Evolutionary conservation across 2,888 invertebrate species (phyloP).

Genomic region (Nebria brevicollis): DNA sequence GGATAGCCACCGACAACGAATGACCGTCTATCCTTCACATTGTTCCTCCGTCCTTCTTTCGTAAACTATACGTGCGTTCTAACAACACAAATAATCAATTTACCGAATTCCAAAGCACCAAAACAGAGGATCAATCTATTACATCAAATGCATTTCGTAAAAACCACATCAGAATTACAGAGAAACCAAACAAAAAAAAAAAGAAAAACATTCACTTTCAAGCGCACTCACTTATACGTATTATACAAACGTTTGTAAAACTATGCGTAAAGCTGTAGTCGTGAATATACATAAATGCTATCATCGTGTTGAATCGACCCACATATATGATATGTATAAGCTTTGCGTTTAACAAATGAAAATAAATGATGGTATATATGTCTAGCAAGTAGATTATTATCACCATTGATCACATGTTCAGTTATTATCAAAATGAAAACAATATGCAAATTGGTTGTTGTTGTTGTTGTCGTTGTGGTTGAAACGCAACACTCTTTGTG

Average conservation of each 20-base stretch:
- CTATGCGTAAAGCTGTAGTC: too few relatives aligned
- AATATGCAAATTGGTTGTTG: conserved; percentile 1
- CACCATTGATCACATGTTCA: not conserved
- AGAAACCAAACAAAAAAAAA: not conserved
- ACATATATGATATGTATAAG: too few relatives aligned
- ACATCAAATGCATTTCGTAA: not conserved
- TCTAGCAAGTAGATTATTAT: not conserved
- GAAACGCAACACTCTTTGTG: not conserved
- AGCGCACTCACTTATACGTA: too few relatives aligned
- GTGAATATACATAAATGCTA: too few relatives aligned
- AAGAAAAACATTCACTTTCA: too few relatives aligned
- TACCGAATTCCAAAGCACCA: conserved; percentile 31
- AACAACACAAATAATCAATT: conserved; percentile 44
- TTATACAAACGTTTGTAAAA: too few relatives aligned
- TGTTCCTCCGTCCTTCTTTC: conserved; percentile 20
- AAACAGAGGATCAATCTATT: not conserved
- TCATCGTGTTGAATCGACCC: too few relatives aligned
- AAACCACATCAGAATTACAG: not conserved
- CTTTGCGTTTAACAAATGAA: not conserved
- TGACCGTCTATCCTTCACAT: not conserved
- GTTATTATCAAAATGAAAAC: not conserved
- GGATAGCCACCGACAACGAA: conserved; percentile 20
- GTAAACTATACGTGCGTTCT: conserved; percentile 6
- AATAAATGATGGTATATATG: not conserved
- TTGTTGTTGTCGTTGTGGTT: not conserved